These are phyloP conservation scores for Sternarchorhynchus goeldii DNA, from an alignment of 2,797 vertebrate genomes.

Conservation along the genomic window DNA sequence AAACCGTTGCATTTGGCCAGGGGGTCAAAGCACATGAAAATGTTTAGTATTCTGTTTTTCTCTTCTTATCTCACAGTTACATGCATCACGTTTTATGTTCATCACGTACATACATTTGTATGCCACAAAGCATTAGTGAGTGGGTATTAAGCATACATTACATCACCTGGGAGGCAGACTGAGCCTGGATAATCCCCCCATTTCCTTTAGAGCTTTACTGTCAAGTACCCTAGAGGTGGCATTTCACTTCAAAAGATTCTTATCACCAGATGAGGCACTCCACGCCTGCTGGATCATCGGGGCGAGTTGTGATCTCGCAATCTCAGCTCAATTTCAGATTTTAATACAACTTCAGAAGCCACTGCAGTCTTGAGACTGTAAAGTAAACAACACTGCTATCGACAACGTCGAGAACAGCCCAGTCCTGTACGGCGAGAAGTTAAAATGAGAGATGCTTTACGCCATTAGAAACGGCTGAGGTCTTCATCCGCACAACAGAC, in stretches of 20 bases:
- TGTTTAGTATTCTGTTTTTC: too few relatives aligned
- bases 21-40: too few relatives aligned
- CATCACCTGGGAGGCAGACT: neutral
- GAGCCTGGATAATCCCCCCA: conserved; percentile 13
- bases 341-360: neutral
- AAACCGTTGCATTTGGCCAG: too few relatives aligned
- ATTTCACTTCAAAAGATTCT: conserved; percentile 27
- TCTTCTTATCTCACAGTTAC: too few relatives aligned
- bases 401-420: too few relatives aligned
- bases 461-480: too few relatives aligned
- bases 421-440: neutral
- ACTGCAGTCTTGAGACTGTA: neutral
- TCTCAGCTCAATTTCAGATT: neutral
- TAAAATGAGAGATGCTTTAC: neutral
- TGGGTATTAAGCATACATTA: neutral
- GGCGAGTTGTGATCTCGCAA: neutral
- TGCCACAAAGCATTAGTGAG: neutral
- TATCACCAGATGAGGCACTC: conserved; percentile 17
- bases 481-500: neutral
- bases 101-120: neutral
- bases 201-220: conserved; percentile 11
- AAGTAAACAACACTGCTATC: neutral
- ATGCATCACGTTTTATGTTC: neutral
- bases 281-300: neutral
- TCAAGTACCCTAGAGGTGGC: conserved; percentile 14